Conservation (phyloP, 1,140 invertebrate species). For the Nymphalis io region DNA sequence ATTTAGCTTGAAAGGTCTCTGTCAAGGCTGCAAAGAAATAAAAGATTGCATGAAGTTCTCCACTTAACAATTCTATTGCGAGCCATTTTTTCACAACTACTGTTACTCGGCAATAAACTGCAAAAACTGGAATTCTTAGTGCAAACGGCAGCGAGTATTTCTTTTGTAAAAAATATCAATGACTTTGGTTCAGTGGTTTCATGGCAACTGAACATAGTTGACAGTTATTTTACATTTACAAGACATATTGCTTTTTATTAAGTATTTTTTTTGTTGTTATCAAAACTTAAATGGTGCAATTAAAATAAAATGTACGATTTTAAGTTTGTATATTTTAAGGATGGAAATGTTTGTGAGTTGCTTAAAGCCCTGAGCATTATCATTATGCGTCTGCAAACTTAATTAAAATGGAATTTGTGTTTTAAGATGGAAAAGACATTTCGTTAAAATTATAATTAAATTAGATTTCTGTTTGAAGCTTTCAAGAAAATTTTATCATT, state of each 20-base stretch:
- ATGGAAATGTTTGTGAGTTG: too few species aligned
- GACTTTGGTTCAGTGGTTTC: not conserved
- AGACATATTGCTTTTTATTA: not conserved
- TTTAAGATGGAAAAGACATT: not conserved
- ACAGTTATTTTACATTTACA: not conserved
- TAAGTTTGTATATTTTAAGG: too few species aligned
- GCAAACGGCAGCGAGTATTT: constrained; percentile 7
- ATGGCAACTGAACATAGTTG: not conserved
- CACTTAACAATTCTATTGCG: constrained; percentile 1
- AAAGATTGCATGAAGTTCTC: not conserved
- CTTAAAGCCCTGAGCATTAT: not conserved
- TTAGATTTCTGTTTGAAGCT: constrained; percentile 4
- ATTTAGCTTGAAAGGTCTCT: not conserved
- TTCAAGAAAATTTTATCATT: not conserved
- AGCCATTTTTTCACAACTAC: not conserved
- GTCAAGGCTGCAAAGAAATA: constrained; percentile 7
- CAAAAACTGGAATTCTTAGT: constrained; percentile 7
- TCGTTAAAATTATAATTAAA: not conserved
- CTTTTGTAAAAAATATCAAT: not conserved
- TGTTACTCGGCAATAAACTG: constrained; percentile 5
- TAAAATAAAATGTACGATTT: too few species aligned
- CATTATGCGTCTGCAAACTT: not conserved
- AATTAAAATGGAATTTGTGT: constrained; percentile 7
- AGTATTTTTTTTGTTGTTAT: too few species aligned
- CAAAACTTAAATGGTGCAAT: too few species aligned